Conservation (phyloP, 37 sponge, comb jelly and placozoan genomes). For the Oopsacas minuta region DNA sequence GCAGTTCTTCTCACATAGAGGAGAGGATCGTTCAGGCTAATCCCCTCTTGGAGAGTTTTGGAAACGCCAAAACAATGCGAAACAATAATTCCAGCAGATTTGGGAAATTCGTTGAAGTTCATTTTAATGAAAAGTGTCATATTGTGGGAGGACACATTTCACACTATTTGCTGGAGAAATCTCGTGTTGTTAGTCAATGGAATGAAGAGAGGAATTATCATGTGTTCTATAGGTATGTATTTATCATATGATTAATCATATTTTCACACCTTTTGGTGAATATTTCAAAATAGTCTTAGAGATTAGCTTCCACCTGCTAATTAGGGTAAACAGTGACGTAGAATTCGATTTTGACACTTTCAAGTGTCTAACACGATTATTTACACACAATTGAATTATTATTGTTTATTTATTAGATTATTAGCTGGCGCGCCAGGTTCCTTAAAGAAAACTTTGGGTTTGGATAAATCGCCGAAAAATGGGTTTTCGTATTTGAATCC, state of each 20-base stretch:
- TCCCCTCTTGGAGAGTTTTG: constrained; percentile 89
- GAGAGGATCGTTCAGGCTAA: constrained; percentile 83
- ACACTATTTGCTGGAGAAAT: constrained; percentile 92
- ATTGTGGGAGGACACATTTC: constrained; percentile 88
- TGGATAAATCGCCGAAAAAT: constrained; percentile 24
- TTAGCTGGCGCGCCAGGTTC: constrained; percentile 62
- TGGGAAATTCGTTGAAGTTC: constrained; percentile 90
- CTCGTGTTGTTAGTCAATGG: constrained; percentile 67
- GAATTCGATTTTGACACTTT: too few species aligned
- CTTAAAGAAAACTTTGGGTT: constrained; percentile 30
- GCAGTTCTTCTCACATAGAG: constrained; percentile 56
- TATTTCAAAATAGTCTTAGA: too few species aligned
- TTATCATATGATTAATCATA: too few species aligned
- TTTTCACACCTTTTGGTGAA: too few species aligned
- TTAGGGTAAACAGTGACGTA: too few species aligned
- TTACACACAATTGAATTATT: too few species aligned
- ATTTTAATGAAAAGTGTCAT: constrained; percentile 60
- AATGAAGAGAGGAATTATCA: constrained; percentile 86
- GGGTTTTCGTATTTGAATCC: constrained; percentile 42
- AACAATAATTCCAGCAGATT: constrained; percentile 87
- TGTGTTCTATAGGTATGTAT: constrained; percentile 53
- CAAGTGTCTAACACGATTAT: too few species aligned
- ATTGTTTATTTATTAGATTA: too few species aligned
- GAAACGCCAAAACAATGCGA: constrained; percentile 80
- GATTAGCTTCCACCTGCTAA: too few species aligned